Evolutionary conservation across 2,888 invertebrate genomes (phyloP).

Genomic region (Ommatoiulus sabulosus): DNA sequence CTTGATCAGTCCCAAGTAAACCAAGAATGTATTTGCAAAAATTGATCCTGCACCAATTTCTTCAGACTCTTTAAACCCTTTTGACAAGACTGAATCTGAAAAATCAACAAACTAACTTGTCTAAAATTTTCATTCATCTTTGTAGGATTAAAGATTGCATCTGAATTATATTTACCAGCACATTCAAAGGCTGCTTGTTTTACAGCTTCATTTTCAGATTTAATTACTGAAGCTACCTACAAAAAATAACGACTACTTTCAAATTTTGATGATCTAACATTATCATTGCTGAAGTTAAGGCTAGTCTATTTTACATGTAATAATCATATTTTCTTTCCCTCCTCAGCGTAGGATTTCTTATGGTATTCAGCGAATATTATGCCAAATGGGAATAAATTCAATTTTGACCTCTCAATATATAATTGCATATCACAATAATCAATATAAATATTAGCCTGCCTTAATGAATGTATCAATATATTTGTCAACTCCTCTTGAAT

Average conservation of each 20-base stretch:
- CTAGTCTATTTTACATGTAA: neutral
- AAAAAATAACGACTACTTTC: slow-evolving; percentile 40
- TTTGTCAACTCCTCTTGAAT: slow-evolving; percentile 52
- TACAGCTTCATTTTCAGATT: slow-evolving; percentile 35
- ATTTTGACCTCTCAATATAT: neutral
- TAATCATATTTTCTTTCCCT: no score
- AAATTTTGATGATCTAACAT: neutral
- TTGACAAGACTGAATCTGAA: slow-evolving; percentile 70
- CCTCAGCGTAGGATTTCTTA: no score
- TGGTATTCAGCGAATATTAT: no score
- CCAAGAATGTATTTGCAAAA: slow-evolving; percentile 76
- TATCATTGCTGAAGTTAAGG: neutral
- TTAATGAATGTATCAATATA: slow-evolving; percentile 53
- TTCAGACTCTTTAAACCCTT: slow-evolving; percentile 72
- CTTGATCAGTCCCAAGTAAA: slow-evolving; percentile 79
- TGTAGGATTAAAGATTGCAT: neutral
- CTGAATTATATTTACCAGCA: slow-evolving; percentile 51
- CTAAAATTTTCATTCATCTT: neutral
- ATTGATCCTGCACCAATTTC: slow-evolving; percentile 70
- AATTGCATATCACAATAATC: neutral
- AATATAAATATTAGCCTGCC: neutral
- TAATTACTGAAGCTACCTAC: slow-evolving; percentile 33
- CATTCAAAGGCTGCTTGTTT: slow-evolving; percentile 56
- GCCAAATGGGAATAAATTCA: no score
- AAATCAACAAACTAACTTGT: neutral